Base-by-base conservation (phyloP, 2,113 vertebrate genomes). In the Brachirus orientalis region DNA sequence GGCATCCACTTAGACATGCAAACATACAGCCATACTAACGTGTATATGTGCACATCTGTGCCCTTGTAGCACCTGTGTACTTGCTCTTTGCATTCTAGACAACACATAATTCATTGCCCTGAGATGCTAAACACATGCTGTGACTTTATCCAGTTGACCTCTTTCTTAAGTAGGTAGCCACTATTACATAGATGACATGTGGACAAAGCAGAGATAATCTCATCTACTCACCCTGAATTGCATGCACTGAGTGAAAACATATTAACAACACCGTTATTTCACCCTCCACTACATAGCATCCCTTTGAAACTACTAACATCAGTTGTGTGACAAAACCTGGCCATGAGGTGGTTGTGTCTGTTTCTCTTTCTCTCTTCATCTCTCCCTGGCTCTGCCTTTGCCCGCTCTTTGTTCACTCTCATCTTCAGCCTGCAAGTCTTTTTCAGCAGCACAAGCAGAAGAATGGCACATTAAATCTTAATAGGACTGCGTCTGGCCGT, bases 381-480 rank as follows among this genome's bases (percentile, higher is more conserved):
- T 85, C 72, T 85, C 82, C 64, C 55, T 70, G 83, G 82, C 82
- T 83, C 69, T 61, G 72, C 63, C 84, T 75, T 71, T 73, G 80
- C 71, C 77, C 77, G 73, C 90, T 90, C 90, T 92, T 92, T 92
- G 91, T 92, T 92, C 82, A 54, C 79, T 79, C 75, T 79, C 87
- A 68, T 85, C 78, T 84, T 84, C 77, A 88, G 90, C 79, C 82
- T 88, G 79, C 72, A 63, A 80, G 80, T 84, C 80, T 89, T 82
- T 90, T 88, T 89, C 89, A 82, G 86, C 72, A 45, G 90, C 85
- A 89, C 85, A 85, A 86, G 91, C 88, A 90, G 85, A 92, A 90
- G 88, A 93, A 91, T 91, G 85, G 88, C 88, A 89, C 90, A 93
- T 93, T 93, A 93, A 94, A 93, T 92, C 91, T 93, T 94, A 93